Conservation (phyloP, 1,140 invertebrate genomes). For the Lysiphlebus fabarum region DNA sequence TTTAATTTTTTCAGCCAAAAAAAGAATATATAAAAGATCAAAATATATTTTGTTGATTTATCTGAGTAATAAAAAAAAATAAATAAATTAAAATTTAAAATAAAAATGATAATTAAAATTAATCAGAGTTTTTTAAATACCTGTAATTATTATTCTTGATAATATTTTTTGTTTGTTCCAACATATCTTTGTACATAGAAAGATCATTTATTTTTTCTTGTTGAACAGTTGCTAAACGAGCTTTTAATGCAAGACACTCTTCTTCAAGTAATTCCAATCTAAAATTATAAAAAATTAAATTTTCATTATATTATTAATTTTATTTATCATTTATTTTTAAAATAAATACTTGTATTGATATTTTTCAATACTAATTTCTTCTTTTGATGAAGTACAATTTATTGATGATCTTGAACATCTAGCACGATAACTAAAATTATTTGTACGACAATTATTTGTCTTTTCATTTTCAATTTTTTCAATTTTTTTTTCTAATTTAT, state of each 20-base stretch:
- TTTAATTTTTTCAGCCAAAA: background rate
- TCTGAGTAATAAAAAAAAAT: too few species aligned
- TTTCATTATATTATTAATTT: background rate
- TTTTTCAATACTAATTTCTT: constrained; percentile 29
- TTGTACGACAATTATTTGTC: constrained; percentile 28
- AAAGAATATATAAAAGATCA: too few species aligned
- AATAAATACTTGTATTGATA: constrained; percentile 33
- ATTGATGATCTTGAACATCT: constrained; percentile 24
- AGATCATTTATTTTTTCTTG: constrained; percentile 46
- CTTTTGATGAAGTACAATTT: background rate
- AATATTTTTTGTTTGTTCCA: constrained; percentile 38
- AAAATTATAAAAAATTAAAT: background rate
- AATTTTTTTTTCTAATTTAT: constrained; percentile 44
- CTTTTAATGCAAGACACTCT: constrained; percentile 47
- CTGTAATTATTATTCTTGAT: constrained; percentile 35
- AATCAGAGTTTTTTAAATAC: background rate
- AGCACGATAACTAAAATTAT: constrained; percentile 32
- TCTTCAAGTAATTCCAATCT: constrained; percentile 50
- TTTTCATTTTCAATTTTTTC: constrained; percentile 43
- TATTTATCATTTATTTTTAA: background rate
- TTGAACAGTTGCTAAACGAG: constrained; percentile 41
- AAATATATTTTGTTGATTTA: too few species aligned
- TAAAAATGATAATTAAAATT: background rate
- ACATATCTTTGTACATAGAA: constrained; percentile 37
- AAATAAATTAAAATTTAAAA: constrained; percentile 5